Conservation (phyloP, 2,888 invertebrate species). For the Osedax frankpressi region DNA sequence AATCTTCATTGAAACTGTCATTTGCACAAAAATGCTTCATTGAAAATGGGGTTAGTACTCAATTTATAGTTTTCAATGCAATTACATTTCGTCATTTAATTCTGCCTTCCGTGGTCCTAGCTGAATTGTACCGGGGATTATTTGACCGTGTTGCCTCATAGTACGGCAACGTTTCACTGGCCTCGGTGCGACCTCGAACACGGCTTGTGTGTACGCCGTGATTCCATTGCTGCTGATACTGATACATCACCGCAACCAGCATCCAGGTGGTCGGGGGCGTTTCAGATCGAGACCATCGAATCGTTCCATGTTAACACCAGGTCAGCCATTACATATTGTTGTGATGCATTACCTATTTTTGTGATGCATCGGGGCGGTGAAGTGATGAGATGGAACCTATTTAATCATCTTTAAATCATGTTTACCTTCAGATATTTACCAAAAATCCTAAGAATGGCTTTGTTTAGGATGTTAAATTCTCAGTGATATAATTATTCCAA, state of each 20-base stretch:
- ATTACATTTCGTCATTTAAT: not conserved
- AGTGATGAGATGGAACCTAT: too few species aligned
- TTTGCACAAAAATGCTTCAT: conserved; percentile 59
- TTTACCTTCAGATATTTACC: too few species aligned
- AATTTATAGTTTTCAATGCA: not conserved
- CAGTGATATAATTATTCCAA: too few species aligned
- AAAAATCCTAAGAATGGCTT: too few species aligned
- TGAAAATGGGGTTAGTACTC: not conserved
- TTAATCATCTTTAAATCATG: too few species aligned
- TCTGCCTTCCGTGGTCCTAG: not conserved
- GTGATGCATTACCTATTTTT: too few species aligned
- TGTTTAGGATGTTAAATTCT: too few species aligned
- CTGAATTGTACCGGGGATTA: conserved; percentile 39
- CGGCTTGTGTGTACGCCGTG: conserved; percentile 69
- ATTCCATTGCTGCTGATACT: conserved; percentile 46
- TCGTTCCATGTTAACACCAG: conserved; percentile 76
- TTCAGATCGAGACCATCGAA: conserved; percentile 68
- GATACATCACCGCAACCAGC: too few species aligned
- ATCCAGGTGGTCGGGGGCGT: conserved; percentile 75
- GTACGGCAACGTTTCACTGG: conserved; percentile 92
- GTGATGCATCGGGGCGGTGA: too few species aligned
- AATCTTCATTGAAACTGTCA: conserved; percentile 61
- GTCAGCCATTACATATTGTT: too few species aligned
- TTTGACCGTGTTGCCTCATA: conserved; percentile 69
- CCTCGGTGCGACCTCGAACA: conserved; percentile 77